Base-by-base conservation (phyloP, 2,797 vertebrate species). In the Scarus forsteni region DNA sequence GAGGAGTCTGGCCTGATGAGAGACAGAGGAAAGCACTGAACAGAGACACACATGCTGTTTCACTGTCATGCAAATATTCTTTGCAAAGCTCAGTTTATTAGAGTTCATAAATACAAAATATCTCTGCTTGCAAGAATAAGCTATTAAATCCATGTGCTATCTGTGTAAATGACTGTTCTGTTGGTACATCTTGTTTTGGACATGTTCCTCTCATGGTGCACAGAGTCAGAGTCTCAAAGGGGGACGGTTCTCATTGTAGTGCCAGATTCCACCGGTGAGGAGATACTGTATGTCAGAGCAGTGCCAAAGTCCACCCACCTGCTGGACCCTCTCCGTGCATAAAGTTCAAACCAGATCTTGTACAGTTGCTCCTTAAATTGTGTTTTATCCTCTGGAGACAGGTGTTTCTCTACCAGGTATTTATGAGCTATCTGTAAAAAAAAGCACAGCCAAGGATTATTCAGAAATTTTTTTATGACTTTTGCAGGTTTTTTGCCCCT, bases 271-370 rank as follows among this genome's bases (percentile, higher is more conserved):
- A 34, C 53, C 3, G n/a, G 53, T 44, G 11, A 69, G 45, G 51
- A 70, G 43, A 73, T 27, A 56, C 57, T 57, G 50, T 12, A 13
- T 48, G 7, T 39, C 38, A 39, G 38, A 3, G 48, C 12, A 8
- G 39, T 46, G 62, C 14, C 59, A 73, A 60, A 44, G 55, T 66
- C 27, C 80, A 88, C 92, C 83, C 79, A 95, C 94, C 84, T 94
- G 90, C 93, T 94, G 75, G 94, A 93, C 42, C 94, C 94, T 86
- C 81, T 91, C 69, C 94, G 92, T 2, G 95, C 88, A 16, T 96
- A 96, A 10, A 96, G 92, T 65, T 95, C 93, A 85, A 96, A 96
- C 95, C 95, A 96, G 82, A 95, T 95, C 76, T 80, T 87, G 87
- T 95, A 94, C 55, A 96, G 89, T 86, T 96, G 95, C 82, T 92